These are phyloP conservation scores for Sminthurinus aureus DNA, from an alignment of 2,888 invertebrate genomes.

Conservation along the genomic window DNA sequence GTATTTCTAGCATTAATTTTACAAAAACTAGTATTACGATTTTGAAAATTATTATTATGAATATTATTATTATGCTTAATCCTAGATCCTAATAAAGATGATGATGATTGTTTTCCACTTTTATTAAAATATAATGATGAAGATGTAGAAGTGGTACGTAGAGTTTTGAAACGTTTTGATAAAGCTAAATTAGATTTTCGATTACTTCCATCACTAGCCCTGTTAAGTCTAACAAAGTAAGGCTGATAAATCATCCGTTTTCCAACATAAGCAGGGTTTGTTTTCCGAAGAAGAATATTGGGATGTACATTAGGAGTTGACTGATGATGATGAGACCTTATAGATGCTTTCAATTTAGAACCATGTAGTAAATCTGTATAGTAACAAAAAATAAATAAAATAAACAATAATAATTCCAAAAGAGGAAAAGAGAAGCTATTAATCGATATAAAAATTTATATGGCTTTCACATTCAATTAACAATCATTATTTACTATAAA, in stretches of 20 bases:
- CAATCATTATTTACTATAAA: too few species aligned
- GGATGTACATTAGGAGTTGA: neutral
- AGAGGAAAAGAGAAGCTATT: neutral
- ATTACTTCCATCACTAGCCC: neutral
- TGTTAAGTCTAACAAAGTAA: conserved; percentile 10
- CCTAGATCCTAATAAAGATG: neutral
- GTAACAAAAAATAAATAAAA: neutral
- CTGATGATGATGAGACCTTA: neutral
- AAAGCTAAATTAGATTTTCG: conserved; percentile 2
- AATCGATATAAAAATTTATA: neutral
- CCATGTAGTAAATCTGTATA: conserved; percentile 16
- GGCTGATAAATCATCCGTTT: conserved; percentile 12
- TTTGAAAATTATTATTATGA: too few species aligned
- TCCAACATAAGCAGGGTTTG: neutral
- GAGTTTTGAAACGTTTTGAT: conserved; percentile 10
- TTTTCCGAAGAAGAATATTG: neutral
- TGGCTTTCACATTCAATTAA: neutral
- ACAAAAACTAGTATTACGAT: neutral
- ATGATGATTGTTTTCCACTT: too few species aligned
- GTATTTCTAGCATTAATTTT: neutral
- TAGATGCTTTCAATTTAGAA: neutral
- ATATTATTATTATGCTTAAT: too few species aligned
- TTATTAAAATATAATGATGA: too few species aligned
- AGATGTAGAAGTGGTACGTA: too few species aligned
- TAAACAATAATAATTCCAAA: neutral